Evolutionary conservation across 2,797 vertebrate species (phyloP).

Genomic region (Brachymystax lenok): DNA sequence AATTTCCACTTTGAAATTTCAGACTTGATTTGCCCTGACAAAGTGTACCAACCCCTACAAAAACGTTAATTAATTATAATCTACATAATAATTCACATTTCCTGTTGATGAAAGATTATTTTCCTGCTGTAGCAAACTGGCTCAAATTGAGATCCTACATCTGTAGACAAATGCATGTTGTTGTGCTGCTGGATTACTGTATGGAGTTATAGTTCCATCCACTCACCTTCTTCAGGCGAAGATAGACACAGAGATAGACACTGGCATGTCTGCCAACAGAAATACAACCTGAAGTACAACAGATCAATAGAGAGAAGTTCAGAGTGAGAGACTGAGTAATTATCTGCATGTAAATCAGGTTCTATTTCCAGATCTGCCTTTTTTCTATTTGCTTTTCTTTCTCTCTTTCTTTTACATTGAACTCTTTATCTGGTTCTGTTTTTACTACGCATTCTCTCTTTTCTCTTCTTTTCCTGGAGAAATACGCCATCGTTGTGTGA

Average conservation of each 20-base stretch:
- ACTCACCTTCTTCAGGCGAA: background rate
- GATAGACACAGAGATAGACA: background rate
- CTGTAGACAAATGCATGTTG: background rate
- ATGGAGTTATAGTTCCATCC: background rate
- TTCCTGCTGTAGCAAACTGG: too few species aligned
- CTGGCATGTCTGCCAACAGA: background rate
- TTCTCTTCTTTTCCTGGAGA: background rate
- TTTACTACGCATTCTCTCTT: background rate
- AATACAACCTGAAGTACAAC: background rate
- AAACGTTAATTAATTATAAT: too few species aligned
- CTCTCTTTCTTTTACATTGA: background rate
- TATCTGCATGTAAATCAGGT: slow-evolving; percentile 15
- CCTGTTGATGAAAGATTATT: too few species aligned
- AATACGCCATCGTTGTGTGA: background rate
- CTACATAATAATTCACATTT: too few species aligned
- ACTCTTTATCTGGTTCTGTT: background rate
- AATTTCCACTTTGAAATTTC: too few species aligned
- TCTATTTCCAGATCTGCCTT: background rate
- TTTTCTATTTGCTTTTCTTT: background rate
- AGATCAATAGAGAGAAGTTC: slow-evolving; percentile 12
- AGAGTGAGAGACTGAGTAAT: background rate
- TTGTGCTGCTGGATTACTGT: background rate
- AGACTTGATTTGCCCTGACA: too few species aligned
- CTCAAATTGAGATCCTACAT: too few species aligned
- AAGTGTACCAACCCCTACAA: too few species aligned